These are phyloP conservation scores for Drymodes brunneopygia DNA, from an alignment of 2,113 vertebrate genomes.

Conservation along the genomic window DNA sequence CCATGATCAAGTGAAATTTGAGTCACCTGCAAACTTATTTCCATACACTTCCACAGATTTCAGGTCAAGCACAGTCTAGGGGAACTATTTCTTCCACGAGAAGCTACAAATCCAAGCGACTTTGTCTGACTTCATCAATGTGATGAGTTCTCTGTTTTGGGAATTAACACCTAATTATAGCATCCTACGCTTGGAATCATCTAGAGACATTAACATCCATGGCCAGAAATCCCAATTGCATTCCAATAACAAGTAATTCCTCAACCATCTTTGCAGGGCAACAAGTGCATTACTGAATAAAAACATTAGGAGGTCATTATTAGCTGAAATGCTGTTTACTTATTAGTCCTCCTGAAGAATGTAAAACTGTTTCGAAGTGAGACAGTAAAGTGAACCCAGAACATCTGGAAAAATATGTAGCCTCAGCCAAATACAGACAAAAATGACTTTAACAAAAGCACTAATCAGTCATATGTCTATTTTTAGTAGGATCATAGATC, in stretches of 20 bases:
- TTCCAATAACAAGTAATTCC: background rate
- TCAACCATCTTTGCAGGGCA: background rate
- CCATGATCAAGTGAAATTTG: background rate
- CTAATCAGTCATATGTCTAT: background rate
- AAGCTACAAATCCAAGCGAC: background rate
- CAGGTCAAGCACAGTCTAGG: background rate
- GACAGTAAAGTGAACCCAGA: background rate
- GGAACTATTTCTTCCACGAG: background rate
- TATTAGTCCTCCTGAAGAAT: background rate
- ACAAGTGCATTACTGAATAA: background rate
- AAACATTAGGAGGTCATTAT: background rate
- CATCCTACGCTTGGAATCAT: background rate
- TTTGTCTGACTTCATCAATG: background rate
- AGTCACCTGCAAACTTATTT: background rate
- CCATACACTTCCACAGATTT: background rate
- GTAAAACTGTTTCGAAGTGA: background rate
- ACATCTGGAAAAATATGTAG: background rate
- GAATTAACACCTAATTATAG: background rate
- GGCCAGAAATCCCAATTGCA: background rate
- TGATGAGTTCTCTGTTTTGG: background rate
- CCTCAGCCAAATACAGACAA: background rate
- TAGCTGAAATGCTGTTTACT: background rate
- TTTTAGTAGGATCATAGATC: background rate
- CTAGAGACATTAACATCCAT: background rate
- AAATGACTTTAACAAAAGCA: background rate